Conservation (phyloP, 2,888 invertebrate species). For the Blera fallax region DNA sequence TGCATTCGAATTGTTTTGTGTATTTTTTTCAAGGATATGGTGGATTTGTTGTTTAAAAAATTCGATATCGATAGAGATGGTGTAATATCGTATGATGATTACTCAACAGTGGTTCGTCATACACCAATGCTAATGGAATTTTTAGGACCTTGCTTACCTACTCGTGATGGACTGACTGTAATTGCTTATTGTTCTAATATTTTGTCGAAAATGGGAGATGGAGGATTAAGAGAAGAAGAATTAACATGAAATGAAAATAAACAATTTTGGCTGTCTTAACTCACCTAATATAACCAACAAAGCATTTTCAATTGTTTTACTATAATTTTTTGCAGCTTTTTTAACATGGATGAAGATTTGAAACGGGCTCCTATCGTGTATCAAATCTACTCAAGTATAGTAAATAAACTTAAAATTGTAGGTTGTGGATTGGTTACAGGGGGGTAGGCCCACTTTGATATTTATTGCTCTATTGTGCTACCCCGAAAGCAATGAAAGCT, state of each 20-base stretch:
- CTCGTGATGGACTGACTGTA: constrained; percentile 78
- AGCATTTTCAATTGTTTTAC: no score
- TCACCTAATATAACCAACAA: no score
- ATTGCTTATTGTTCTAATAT: constrained; percentile 79
- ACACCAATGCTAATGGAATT: constrained; percentile 87
- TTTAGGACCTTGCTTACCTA: constrained; percentile 89
- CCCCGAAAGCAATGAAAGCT: no score
- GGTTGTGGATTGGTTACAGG: no score
- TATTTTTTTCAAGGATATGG: constrained; percentile 85
- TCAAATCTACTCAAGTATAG: no score
- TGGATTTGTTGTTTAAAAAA: constrained; percentile 87
- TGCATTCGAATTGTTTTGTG: not conserved
- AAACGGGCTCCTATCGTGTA: no score
- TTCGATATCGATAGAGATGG: constrained; percentile 90
- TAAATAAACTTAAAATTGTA: no score
- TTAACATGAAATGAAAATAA: not conserved
- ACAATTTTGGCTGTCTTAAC: no score
- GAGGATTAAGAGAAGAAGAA: not conserved
- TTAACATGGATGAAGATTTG: no score
- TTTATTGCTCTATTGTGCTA: no score
- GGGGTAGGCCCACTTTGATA: no score
- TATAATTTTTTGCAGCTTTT: no score
- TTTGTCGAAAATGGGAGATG: constrained; percentile 30
- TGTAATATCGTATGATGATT: constrained; percentile 87
- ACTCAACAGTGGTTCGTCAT: constrained; percentile 84